These are phyloP conservation scores for Zophobas morio DNA, from an alignment of 1,140 invertebrate genomes.

Conservation along the genomic window DNA sequence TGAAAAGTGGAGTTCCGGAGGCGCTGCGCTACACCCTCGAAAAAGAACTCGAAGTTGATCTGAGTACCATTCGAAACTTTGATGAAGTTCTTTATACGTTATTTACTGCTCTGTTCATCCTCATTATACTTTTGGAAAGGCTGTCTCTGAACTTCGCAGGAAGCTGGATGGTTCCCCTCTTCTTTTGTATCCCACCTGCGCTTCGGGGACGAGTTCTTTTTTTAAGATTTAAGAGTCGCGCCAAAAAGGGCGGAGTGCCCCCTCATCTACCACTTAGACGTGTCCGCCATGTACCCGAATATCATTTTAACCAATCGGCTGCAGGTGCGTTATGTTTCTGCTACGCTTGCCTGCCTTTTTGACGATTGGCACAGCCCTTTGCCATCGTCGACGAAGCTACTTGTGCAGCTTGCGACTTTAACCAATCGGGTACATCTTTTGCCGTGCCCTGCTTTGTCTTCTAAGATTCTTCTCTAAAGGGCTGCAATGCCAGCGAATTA, in stretches of 20 bases:
- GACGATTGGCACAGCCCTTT: constrained; percentile 93
- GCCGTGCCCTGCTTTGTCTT: constrained; percentile 90
- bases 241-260: constrained; percentile 93
- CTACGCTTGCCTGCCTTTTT: too few relatives aligned
- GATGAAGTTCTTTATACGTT: too few relatives aligned
- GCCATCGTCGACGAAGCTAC: constrained; percentile 93
- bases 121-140: too few relatives aligned
- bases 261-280: constrained; percentile 98
- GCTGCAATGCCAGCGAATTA: constrained; percentile 86
- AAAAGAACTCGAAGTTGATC: too few relatives aligned
- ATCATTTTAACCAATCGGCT: constrained; percentile 98
- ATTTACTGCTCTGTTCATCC: too few relatives aligned
- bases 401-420: constrained; percentile 97
- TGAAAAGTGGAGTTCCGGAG: too few relatives aligned
- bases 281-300: constrained; percentile 99
- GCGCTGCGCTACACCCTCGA: too few relatives aligned
- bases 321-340: too few relatives aligned
- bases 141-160: too few relatives aligned
- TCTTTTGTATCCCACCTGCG: constrained; percentile 85
- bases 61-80: too few relatives aligned
- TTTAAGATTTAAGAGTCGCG: too few relatives aligned
- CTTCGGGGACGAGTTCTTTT: constrained; percentile 85
- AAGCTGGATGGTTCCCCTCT: too few relatives aligned
- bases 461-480: constrained; percentile 58
- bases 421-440: constrained; percentile 93